Conservation (phyloP, 2,113 vertebrate species). For the Daubentonia madagascariensis region DNA sequence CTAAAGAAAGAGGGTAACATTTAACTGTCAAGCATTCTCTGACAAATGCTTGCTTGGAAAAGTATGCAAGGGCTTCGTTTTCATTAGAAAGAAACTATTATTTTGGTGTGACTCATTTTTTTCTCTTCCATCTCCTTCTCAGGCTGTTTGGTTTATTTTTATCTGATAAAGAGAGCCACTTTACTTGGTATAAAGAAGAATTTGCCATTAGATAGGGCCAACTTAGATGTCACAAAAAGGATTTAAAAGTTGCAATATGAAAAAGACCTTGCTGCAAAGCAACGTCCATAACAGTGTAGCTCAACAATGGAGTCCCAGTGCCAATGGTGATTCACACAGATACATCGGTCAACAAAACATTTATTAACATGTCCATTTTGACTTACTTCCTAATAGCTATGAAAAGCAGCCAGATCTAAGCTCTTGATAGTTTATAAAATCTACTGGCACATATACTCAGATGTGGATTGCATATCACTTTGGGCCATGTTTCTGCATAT, state of each 20-base stretch:
- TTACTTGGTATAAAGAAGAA: not conserved
- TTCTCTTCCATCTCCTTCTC: not conserved
- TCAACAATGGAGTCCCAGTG: not conserved
- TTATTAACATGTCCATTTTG: not conserved
- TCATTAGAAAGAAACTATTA: not conserved
- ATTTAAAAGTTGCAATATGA: not conserved
- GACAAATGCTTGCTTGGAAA: not conserved
- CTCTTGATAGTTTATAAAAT: not conserved
- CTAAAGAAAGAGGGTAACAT: not conserved
- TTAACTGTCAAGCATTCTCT: slow-evolving; percentile 41
- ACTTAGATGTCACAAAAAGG: not conserved
- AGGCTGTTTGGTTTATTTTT: not conserved
- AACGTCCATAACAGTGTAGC: not conserved
- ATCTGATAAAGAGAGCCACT: not conserved
- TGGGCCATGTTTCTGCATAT: not conserved
- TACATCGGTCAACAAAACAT: not conserved
- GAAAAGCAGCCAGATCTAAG: not conserved
- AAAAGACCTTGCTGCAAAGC: not conserved
- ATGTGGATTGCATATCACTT: not conserved
- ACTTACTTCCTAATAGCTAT: not conserved
- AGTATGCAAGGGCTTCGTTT: not conserved
- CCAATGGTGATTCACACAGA: not conserved
- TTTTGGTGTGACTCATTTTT: slow-evolving; percentile 3
- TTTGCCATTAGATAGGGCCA: not conserved
- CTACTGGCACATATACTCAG: not conserved